Conservation (phyloP, 2,113 vertebrate species). For the Acrocephalus kingi region DNA sequence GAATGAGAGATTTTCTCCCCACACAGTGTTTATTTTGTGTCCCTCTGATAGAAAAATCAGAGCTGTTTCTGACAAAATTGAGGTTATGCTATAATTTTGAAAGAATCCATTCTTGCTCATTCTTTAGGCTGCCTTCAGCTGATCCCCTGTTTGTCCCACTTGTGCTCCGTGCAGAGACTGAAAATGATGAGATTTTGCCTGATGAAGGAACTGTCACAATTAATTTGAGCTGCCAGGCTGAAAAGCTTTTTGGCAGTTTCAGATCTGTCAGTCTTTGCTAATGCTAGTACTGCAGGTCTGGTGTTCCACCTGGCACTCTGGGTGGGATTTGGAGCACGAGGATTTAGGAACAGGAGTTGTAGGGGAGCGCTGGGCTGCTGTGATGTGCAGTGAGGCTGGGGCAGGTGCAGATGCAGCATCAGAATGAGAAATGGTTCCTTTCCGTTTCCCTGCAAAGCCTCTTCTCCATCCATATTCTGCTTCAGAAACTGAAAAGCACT, state of each 20-base stretch:
- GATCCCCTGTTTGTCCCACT: background rate
- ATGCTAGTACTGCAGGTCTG: background rate
- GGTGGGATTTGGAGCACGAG: background rate
- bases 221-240: background rate
- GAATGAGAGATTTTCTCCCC: background rate
- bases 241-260: background rate
- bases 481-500: background rate
- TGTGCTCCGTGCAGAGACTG: background rate
- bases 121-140: background rate
- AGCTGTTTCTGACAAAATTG: background rate
- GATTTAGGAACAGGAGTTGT: background rate
- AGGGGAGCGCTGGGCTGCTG: background rate
- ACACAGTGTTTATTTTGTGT: background rate
- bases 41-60: background rate
- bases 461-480: background rate
- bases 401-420: background rate
- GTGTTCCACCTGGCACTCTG: background rate
- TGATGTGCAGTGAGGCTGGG: background rate
- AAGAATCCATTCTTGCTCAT: background rate
- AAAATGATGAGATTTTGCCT: background rate
- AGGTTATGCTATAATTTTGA: background rate
- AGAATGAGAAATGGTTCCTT: background rate
- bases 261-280: background rate
- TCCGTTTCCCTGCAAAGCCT: background rate
- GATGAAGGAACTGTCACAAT: background rate